phyloP scores from a whole-genome alignment of 2,797 vertebrate genomes.

The Pangasius krempfi region DNA sequence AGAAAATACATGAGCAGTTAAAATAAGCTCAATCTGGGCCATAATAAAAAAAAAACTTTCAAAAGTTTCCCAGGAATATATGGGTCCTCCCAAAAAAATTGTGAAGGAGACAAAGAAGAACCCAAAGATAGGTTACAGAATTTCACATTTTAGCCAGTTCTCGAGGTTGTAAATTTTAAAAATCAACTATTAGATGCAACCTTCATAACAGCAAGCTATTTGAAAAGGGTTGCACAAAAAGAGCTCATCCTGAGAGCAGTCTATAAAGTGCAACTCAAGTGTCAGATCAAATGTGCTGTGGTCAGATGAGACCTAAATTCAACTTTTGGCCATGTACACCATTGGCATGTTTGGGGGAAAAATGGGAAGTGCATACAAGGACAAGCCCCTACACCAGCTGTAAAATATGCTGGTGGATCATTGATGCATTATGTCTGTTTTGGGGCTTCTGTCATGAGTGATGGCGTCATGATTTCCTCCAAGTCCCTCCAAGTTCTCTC shows the following conservation, averaged over 20 bases:
- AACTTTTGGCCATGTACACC: background rate
- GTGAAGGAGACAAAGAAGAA: background rate
- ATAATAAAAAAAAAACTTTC: background rate
- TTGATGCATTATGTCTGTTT: background rate
- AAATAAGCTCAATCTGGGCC: background rate
- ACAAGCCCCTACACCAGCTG: background rate
- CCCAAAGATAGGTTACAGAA: background rate
- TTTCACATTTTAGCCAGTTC: background rate
- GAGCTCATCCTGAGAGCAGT: background rate
- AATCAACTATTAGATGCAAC: background rate
- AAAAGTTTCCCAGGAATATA: background rate
- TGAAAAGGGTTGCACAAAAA: background rate
- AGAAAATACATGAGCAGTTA: background rate
- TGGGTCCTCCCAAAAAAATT: background rate
- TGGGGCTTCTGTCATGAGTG: background rate
- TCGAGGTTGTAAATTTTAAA: background rate
- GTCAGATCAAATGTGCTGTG: background rate
- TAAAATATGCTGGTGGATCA: background rate
- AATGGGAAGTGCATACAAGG: background rate
- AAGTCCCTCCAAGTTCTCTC: background rate
- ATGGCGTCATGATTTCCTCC: background rate
- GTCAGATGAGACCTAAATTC: background rate
- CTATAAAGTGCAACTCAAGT: background rate
- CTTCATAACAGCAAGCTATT: background rate
- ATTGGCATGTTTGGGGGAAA: background rate